These are phyloP conservation scores for Nomada flava DNA, from an alignment of 2,888 invertebrate species.

Conservation along the genomic window DNA sequence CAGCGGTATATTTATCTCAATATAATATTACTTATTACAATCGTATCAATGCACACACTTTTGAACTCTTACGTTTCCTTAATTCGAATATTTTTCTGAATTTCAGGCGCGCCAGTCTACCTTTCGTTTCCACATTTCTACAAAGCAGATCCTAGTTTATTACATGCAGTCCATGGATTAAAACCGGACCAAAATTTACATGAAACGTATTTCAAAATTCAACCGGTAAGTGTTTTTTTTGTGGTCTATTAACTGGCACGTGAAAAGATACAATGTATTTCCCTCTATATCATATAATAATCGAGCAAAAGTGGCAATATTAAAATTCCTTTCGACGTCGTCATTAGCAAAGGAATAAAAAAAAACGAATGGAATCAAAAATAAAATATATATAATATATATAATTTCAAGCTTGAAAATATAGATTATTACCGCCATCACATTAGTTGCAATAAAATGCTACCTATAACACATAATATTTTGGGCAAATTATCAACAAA, in stretches of 20 bases:
- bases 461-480: too few relatives aligned
- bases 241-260: background rate
- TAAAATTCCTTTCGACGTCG: too few relatives aligned
- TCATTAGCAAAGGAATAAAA: too few relatives aligned
- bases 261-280: too few relatives aligned
- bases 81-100: background rate
- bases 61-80: background rate
- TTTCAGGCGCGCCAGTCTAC: conserved; percentile 93
- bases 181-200: conserved; percentile 89
- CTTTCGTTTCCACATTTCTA: conserved; percentile 96
- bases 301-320: too few relatives aligned
- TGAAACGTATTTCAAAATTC: conserved; percentile 92
- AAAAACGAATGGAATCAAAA: too few relatives aligned
- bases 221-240: conserved; percentile 87
- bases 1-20: background rate
- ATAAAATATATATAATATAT: too few relatives aligned
- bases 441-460: too few relatives aligned
- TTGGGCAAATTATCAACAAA: too few relatives aligned
- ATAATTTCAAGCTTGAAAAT: too few relatives aligned
- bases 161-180: conserved; percentile 90
- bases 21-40: background rate
- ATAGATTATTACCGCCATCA: too few relatives aligned
- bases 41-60: background rate
- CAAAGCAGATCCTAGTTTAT: conserved; percentile 89
- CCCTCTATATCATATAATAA: too few relatives aligned